phyloP scores from a whole-genome alignment of 2,113 vertebrate genomes.

The Petrocephalus zakoni region DNA sequence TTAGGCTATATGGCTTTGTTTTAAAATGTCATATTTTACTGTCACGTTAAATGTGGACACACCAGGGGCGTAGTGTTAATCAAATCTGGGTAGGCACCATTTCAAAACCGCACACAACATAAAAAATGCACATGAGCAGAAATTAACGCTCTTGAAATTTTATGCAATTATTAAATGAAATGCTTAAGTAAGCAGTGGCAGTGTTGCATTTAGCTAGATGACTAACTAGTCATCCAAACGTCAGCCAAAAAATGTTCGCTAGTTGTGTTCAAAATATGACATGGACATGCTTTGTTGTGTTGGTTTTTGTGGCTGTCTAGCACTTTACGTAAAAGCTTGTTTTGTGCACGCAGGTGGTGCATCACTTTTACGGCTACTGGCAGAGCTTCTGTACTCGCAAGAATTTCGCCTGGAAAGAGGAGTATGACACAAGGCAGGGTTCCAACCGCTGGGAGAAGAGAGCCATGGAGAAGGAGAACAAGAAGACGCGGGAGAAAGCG shows the following conservation, averaged over 20 bases:
- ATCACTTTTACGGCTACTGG: conserved; percentile 91
- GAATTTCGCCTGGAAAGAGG: conserved; percentile 92
- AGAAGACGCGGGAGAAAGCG: conserved; percentile 81
- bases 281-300: neutral
- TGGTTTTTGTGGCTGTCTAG: neutral
- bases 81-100: neutral
- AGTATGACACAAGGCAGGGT: conserved; percentile 87
- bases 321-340: neutral
- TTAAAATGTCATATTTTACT: neutral
- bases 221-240: neutral
- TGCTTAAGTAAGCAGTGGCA: neutral
- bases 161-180: neutral
- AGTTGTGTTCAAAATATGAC: neutral
- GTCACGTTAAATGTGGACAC: neutral
- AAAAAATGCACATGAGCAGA: neutral
- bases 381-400: conserved; percentile 93
- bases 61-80: neutral
- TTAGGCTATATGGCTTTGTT: neutral
- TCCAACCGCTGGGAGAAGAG: conserved; percentile 96
- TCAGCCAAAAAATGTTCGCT: neutral
- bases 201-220: neutral
- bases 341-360: conserved; percentile 70
- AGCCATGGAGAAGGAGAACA: conserved; percentile 98
- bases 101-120: neutral
- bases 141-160: neutral